Conservation (phyloP, 2,888 invertebrate genomes). For the Drosophila basisetae region DNA sequence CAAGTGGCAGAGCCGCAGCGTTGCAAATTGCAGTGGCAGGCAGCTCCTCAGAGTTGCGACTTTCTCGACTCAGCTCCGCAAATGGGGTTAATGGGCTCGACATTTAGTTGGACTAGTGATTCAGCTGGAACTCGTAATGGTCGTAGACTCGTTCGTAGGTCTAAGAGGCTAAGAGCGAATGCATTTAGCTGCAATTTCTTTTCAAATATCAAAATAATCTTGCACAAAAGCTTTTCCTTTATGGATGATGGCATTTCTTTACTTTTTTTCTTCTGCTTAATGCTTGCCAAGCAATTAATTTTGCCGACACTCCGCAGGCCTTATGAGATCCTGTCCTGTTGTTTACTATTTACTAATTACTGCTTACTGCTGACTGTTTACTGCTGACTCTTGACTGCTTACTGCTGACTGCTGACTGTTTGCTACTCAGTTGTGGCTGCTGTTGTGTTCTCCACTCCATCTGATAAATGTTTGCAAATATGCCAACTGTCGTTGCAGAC, state of each 20-base stretch:
- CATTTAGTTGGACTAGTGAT: conserved; percentile 15
- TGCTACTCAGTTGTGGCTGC: conserved; percentile 16
- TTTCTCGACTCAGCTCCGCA: conserved; percentile 23
- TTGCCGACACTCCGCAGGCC: conserved; percentile 42
- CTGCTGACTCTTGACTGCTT: not conserved
- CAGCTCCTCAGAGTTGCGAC: conserved; percentile 32
- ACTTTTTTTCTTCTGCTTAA: not conserved
- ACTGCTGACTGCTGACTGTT: conserved; percentile 2
- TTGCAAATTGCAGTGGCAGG: conserved; percentile 23
- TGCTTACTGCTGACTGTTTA: not conserved
- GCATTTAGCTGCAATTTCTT: conserved; percentile 56
- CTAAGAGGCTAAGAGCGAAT: conserved; percentile 34
- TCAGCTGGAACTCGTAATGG: not conserved
- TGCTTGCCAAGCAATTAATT: conserved; percentile 56
- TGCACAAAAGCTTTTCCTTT: conserved; percentile 52
- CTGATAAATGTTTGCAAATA: conserved; percentile 49
- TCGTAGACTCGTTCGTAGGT: not conserved
- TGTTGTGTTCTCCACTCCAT: conserved; percentile 33
- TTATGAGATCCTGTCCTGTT: conserved; percentile 1
- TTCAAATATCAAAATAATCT: conserved; percentile 51
- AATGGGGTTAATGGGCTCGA: conserved; percentile 57
- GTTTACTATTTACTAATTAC: conserved; percentile 9
- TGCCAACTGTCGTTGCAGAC: conserved; percentile 18
- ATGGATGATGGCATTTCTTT: conserved; percentile 38
- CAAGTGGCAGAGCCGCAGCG: conserved; percentile 1